Evolutionary conservation across 2,113 vertebrate genomes (phyloP), one percentile per base, ranked within the genome.

Genomic region (Orthochromis malagaraziensis): DNA sequence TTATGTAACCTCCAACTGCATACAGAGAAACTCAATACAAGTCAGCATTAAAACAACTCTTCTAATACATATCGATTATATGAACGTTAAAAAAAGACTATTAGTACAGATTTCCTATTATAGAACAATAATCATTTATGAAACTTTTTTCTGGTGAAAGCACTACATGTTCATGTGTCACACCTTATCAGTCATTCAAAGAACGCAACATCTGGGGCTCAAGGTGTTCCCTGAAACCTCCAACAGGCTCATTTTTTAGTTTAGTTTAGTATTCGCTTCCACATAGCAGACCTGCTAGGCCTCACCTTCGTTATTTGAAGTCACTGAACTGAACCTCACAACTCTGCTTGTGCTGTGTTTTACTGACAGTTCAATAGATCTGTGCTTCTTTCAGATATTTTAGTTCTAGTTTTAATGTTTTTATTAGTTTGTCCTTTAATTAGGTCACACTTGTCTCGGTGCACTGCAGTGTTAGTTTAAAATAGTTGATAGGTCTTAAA

Each of bases 61-160:
- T 68, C 60, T 38, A 35, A 65, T 7, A 65, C 17, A 65, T 1
- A 65, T 38, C 0, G 2, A 40, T 68, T 68, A 68, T 2, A 13
- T 11, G 19, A 21, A 38, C 1, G 0, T 68, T 68, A 21, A 38
- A 8, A 68, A 68, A 68, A 38, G 11, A 40, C 4, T 14, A 40
- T 68, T 21, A 40, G 17, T 12, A 63, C 31, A 63, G 58, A 12
- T 65, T 65, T 65, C 60, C 31, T 65, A n/a, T 65, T 12, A 65
- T 38, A 38, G 17, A 65, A 65, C 10, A 65, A 65, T 35, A 65
- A n/a, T 0, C 31, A 7, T 35, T 12, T 35, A 35, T 12, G 0
- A 5, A 65, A 65, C 31, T 0, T 65, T 65, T 35, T 0, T 35
- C 60, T n/a, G 31, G 9, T n/a, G 31, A 1, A 3, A 65, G 31